phyloP scores from a whole-genome alignment of 2,797 vertebrate species.

The Lepus oiostolus region DNA sequence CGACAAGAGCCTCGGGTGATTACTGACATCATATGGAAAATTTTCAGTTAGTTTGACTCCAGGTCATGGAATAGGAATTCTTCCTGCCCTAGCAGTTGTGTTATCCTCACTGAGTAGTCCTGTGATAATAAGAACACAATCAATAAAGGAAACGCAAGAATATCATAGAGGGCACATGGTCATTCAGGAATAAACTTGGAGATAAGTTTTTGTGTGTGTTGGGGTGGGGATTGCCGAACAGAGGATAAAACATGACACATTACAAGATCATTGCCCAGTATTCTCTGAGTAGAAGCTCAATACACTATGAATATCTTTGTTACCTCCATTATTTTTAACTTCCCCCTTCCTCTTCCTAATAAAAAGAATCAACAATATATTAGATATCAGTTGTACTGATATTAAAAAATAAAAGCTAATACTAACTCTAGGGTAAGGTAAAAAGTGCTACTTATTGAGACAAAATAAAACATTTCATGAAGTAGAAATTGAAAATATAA shows the following conservation, averaged over 20 bases:
- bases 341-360: neutral
- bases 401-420: neutral
- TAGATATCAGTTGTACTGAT: neutral
- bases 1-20: no score
- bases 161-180: neutral
- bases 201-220: neutral
- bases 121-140: neutral
- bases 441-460: neutral
- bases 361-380: neutral
- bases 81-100: neutral
- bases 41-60: neutral
- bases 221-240: neutral
- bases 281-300: neutral
- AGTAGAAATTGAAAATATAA: constrained; percentile 30
- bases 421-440: neutral
- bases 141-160: neutral
- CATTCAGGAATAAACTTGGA: neutral
- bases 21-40: neutral
- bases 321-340: neutral
- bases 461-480: constrained; percentile 30
- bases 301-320: neutral
- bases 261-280: neutral
- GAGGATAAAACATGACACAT: neutral
- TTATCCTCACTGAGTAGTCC: neutral
- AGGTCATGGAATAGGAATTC: neutral